Evolutionary conservation across 2,113 vertebrate genomes (phyloP), one percentile per base, ranked within the genome.

Genomic region (Scomber japonicus): DNA sequence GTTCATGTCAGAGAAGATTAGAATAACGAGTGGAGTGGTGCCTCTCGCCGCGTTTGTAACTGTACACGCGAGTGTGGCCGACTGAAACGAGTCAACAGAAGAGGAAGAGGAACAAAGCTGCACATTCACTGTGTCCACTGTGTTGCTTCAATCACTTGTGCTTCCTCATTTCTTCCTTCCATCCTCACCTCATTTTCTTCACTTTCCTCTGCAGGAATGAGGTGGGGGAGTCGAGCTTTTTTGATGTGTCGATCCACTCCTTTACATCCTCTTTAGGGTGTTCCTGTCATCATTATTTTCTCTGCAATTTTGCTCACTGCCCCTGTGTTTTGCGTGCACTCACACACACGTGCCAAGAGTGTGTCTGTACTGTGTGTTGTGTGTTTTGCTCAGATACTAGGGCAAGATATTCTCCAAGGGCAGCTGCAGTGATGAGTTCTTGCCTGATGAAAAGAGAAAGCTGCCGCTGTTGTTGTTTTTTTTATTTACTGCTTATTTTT

Each of bases 371-470:
- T 60, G 59, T 65, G 35, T 80, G 71, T 83, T 60, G 59, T 65
- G 35, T 80, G 71, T 83, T 80, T 79, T 66, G 72, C 66, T 77
- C 67, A 56, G 59, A 90, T 87, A 76, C 55, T 56, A 57, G 63
- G 73, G 78, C 81, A 83, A 63, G 46, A 75, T 88, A 87, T 89
- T 92, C 88, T 86, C 81, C 67, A 80, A 82, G 79, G 88, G 78
- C 71, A 81, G 80, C 75, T 35, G 30, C 73, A 53, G 59, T 14
- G 71, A 82, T 74, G 50, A 68, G 65, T 54, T 24, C 35, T 62
- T 44, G 77, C 44, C 76, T 71, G 80, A 84, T 81, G 82, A 80
- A 64, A 86, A 74, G 75, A 70, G 69, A 78, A 88, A 66, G 71
- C 49, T 73, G 71, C 57, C 40, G 69, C 5, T 76, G 60, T 14